A percentile compares a stretch with the other conserved stretches of the same genome.
Conservation (phyloP, 1,140 invertebrate genomes). For the Trinorchestia longiramus region DNA sequence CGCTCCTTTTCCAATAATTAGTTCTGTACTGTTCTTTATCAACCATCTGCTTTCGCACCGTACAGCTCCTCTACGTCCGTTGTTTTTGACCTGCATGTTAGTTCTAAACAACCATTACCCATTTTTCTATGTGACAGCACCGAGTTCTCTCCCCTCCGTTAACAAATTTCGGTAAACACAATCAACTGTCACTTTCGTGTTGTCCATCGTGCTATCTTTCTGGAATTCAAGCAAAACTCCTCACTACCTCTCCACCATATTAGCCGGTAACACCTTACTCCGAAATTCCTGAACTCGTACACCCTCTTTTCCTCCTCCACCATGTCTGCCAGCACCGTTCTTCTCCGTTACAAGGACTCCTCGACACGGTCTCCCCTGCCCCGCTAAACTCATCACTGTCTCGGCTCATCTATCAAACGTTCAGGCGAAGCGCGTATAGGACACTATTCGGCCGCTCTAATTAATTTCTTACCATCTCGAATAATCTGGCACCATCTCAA, state of each 20-base stretch:
- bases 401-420: conserved; percentile 50
- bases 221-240: background rate
- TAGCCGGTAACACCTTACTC: background rate
- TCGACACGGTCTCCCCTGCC: background rate
- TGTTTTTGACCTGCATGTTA: background rate
- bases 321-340: background rate
- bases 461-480: conserved; percentile 47
- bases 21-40: background rate
- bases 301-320: background rate
- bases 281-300: background rate
- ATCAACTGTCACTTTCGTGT: background rate
- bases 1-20: background rate
- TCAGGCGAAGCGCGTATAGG: background rate
- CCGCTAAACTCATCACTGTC: conserved; percentile 46
- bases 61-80: background rate
- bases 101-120: background rate
- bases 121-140: background rate
- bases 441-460: conserved; percentile 26
- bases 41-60: background rate
- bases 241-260: background rate
- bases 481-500: conserved; percentile 28
- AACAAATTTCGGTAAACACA: background rate
- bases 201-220: background rate
- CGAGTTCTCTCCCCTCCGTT: background rate
- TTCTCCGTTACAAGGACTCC: background rate